Evolutionary conservation across 1,140 invertebrate genomes (phyloP), one percentile per base, ranked within the genome.

Genomic region (Bombus sibiricus): DNA sequence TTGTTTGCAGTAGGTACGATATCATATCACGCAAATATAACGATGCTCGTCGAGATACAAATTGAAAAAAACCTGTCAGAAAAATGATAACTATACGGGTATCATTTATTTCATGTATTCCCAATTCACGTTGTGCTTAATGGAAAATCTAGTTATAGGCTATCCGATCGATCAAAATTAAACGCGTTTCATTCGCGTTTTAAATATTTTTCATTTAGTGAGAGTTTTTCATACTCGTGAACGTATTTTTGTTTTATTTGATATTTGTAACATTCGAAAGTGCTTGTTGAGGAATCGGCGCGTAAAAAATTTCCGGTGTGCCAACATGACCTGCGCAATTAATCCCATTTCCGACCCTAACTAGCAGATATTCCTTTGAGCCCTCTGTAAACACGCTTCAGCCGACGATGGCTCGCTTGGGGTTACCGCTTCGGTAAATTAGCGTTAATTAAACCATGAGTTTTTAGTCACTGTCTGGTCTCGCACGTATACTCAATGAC

Each of bases 341-440:
- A 84, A 88, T 90, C 77, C 86, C 85, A 91, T 86, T 91, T 92
- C 91, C 91, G 83, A 79, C 74, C 68, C 34, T 86, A 75, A 81
- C 64, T 28, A 78, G 72, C 73, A 74, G 76, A 88, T 76, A 83
- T 83, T 72, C 86, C 68, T 77, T 89, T 85, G 53, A 91, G 79
- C 78, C 66, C 77, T 71, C 39, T 74, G 89, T 86, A 88, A 88
- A 84, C 68, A 84, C 73, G 68, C 39, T 84, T 75, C 72, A 62
- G 53, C 71, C 72, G 69, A 43, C 66, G 68, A 88, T 82, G 89
- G 34, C 75, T 57, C 73, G 78, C 77, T 87, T 57, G 64, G 74
- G 79, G 79, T 66, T 87, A 83, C 86, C 80, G 78, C 83, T 91
- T 91, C 91, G 66, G 83, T 89, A 85, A 92, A 93, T 93, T 93